Conservation (phyloP, 2,888 invertebrate species). For the Leucophenga maculata region DNA sequence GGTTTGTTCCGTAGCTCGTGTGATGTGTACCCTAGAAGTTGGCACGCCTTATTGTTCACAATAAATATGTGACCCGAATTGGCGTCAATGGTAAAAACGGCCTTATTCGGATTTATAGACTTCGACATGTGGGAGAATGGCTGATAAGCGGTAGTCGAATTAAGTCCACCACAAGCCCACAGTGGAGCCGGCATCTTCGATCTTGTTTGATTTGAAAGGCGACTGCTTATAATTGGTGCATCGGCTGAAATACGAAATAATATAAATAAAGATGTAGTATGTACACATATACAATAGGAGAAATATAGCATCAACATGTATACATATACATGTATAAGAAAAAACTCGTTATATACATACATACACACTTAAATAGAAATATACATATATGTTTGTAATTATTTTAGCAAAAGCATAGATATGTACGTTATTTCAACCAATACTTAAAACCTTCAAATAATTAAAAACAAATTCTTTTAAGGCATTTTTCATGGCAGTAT, state of each 20-base stretch:
- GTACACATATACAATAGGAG: too few species aligned
- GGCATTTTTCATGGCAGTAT: too few species aligned
- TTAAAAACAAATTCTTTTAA: too few species aligned
- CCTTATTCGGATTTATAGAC: slow-evolving; percentile 77
- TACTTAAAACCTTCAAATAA: too few species aligned
- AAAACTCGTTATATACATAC: background rate
- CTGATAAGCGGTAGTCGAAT: slow-evolving; percentile 27
- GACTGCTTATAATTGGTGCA: too few species aligned
- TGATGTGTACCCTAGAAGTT: slow-evolving; percentile 75
- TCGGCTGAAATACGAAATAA: too few species aligned
- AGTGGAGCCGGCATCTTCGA: background rate
- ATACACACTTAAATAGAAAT: background rate
- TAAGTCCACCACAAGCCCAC: background rate
- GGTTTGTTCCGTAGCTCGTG: slow-evolving; percentile 69
- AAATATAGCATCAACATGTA: too few species aligned
- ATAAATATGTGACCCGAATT: slow-evolving; percentile 79
- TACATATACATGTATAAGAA: too few species aligned
- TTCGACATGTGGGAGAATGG: slow-evolving; percentile 43
- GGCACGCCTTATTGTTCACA: slow-evolving; percentile 79
- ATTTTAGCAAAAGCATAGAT: background rate
- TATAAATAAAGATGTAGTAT: too few species aligned
- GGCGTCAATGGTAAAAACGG: slow-evolving; percentile 79
- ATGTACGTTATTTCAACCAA: too few species aligned
- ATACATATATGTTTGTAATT: background rate
- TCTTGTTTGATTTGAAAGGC: background rate